These are phyloP conservation scores for Lordiphosa mommai DNA, from an alignment of 1,140 invertebrate genomes.

Conservation along the genomic window DNA sequence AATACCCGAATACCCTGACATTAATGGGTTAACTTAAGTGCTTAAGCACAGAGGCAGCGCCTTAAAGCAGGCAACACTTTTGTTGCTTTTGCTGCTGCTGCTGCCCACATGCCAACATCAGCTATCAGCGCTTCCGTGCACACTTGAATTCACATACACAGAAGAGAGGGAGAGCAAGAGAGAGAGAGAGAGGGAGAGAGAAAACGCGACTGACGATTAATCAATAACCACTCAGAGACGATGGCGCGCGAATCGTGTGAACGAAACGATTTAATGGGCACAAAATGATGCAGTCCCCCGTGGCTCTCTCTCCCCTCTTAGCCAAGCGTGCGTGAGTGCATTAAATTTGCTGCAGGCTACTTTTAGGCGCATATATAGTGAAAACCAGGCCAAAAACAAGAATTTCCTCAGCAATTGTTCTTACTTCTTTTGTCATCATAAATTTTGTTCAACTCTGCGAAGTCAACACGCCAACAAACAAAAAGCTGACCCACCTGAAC, in stretches of 20 bases:
- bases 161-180: background rate
- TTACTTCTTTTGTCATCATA: conserved; percentile 38
- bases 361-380: conserved; percentile 47
- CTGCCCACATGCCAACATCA: conserved; percentile 42
- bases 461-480: conserved; percentile 30
- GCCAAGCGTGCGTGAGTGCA: conserved; percentile 32
- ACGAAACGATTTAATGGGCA: conserved; percentile 55
- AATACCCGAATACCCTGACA: conserved; percentile 20
- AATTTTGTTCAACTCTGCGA: conserved; percentile 44
- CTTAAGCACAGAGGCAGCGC: conserved; percentile 24
- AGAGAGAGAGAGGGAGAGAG: background rate
- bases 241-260: conserved; percentile 9
- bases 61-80: conserved; percentile 45
- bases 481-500: conserved; percentile 38
- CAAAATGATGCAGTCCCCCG: conserved; percentile 43
- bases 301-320: background rate
- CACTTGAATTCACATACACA: conserved; percentile 46
- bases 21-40: conserved; percentile 63
- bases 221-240: conserved; percentile 60
- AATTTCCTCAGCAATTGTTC: conserved; percentile 15
- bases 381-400: conserved; percentile 55
- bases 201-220: conserved; percentile 43
- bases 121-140: conserved; percentile 63
- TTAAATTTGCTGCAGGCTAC: conserved; percentile 50
- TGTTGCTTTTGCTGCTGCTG: background rate